Base-by-base conservation (phyloP, 2,888 invertebrate genomes). In the Ophion costatus region DNA sequence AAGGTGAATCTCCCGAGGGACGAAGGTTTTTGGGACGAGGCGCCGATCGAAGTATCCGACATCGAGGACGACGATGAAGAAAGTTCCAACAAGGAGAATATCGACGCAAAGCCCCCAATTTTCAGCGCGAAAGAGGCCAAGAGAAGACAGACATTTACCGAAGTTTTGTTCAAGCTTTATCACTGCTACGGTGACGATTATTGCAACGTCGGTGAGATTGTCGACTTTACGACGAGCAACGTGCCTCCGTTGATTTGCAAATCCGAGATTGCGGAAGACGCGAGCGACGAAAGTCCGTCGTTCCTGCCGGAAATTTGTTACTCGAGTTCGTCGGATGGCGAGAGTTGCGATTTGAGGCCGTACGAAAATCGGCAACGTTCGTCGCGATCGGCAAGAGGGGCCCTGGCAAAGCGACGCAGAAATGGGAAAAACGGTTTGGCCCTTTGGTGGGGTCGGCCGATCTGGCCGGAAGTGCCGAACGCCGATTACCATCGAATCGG, bases 81-180 rank as follows among this genome's bases (percentile, higher is more conserved):
- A 22, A 59, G 14, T 14, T 11, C 5, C 63, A n/a, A 24, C 20
- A 59, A 17, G 17, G 5, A 70, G 11, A 22, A 17, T 38, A 61
- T 51, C 57, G 77, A 80, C 38, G 6, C 10, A 17, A 67, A 77
- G 11, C 11, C 61, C 4, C 11, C 59, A 11, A 6, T n/a, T 14
- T 22, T 66, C 0, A 56, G 42, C 20, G 24, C 3, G 14, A 77
- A 45, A 73, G 77, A 77, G 33, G 17, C 29, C 2, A 73, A 61
- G 56, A 51, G 29, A 22, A 42, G 59, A 51, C 69, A 78, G 33
- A 80, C 70, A n/a, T 76, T 69, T 51, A 24, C 69, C 57, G 83
- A 85, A 22, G 80, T 85, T 63, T 56, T 85, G 33, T 85, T 78
- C n/a, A 85, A 83, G 63, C 61, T 85, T 66, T 85, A 85, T 80